Conservation (phyloP, 2,888 invertebrate genomes). For the Xanthorhoe designata region DNA sequence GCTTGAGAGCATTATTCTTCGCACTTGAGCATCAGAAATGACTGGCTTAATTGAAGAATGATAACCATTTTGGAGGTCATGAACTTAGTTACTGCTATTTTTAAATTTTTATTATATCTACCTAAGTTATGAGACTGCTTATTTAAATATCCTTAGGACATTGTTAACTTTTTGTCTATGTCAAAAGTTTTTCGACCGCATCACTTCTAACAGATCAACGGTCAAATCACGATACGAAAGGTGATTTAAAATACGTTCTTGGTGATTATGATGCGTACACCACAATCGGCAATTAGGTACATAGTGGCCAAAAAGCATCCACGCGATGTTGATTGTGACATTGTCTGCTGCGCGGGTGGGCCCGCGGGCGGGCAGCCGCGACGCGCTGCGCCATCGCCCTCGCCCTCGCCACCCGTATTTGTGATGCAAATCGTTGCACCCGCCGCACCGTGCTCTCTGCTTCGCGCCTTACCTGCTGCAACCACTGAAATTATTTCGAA, state of each 20-base stretch:
- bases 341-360: slow-evolving; percentile 74
- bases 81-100: slow-evolving; percentile 1
- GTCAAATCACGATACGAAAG: slow-evolving; percentile 12
- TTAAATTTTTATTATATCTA: background rate
- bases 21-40: slow-evolving; percentile 29
- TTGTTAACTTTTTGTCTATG: background rate
- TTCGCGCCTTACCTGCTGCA: slow-evolving; percentile 77
- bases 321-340: slow-evolving; percentile 84
- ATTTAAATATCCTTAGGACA: background rate
- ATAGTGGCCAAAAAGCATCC: slow-evolving; percentile 80
- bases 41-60: background rate
- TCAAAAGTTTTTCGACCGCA: background rate
- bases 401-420: slow-evolving; percentile 68
- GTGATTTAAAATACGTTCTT: slow-evolving; percentile 56
- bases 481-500: slow-evolving; percentile 79
- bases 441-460: slow-evolving; percentile 70
- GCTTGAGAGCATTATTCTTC: slow-evolving; percentile 62
- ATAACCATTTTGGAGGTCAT: background rate
- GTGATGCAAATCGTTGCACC: slow-evolving; percentile 77
- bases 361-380: slow-evolving; percentile 57
- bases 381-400: slow-evolving; percentile 65
- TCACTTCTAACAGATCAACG: slow-evolving; percentile 3
- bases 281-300: slow-evolving; percentile 84
- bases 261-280: slow-evolving; percentile 63
- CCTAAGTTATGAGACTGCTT: too few relatives aligned